phyloP scores from a whole-genome alignment of 2,113 vertebrate genomes.

The Sisor rabdophorus region DNA sequence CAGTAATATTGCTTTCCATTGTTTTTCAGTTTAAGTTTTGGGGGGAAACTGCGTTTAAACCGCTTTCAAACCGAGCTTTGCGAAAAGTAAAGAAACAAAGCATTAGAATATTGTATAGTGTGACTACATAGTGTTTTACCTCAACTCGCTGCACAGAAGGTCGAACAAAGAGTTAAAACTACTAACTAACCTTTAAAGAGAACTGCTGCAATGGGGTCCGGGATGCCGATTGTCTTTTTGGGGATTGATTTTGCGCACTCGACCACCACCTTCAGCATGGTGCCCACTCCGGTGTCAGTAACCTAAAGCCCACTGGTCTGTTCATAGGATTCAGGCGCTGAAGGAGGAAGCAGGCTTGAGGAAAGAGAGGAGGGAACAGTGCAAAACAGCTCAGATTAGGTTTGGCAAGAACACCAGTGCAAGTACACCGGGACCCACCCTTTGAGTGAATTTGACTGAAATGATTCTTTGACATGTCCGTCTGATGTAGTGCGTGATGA shows the following conservation, averaged over 20 bases:
- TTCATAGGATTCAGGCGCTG: neutral
- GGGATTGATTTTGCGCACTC: conserved; percentile 86
- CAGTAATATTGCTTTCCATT: neutral
- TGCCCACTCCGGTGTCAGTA: neutral
- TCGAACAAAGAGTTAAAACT: neutral
- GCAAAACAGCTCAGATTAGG: neutral
- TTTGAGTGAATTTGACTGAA: neutral
- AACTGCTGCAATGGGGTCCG: conserved; percentile 83
- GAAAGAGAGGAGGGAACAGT: conserved; percentile 2
- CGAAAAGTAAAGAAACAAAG: neutral
- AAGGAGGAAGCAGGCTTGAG: conserved; percentile 3
- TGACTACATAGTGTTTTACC: neutral
- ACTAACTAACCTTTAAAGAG: conserved; percentile 86
- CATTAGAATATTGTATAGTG: neutral
- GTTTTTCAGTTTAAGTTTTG: neutral
- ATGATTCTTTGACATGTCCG: neutral
- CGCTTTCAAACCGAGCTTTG: neutral
- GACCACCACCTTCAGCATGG: conserved; percentile 87
- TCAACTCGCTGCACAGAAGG: neutral
- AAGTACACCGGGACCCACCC: neutral
- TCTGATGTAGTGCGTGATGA: neutral
- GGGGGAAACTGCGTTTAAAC: neutral
- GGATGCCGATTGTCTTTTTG: conserved; percentile 86
- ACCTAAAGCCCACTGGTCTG: neutral
- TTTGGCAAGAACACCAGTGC: neutral